A percentile compares a stretch with the other conserved stretches of the same genome.
These are phyloP conservation scores for Trichogramma evanescens DNA, from an alignment of 2,888 invertebrate genomes.

Conservation along the genomic window DNA sequence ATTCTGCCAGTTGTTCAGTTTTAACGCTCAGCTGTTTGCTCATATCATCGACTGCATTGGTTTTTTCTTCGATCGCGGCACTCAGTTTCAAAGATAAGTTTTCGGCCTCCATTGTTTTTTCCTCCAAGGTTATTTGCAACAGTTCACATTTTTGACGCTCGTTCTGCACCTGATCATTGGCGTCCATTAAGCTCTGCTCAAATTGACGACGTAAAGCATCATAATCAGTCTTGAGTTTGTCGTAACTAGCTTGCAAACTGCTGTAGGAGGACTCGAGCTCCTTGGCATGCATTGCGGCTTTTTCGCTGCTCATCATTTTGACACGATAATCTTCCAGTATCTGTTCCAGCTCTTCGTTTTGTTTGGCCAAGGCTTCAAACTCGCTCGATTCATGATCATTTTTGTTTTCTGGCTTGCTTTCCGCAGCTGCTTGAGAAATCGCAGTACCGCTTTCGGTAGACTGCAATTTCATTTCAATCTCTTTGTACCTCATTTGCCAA, in stretches of 20 bases:
- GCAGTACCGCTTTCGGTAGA: constrained; percentile 40
- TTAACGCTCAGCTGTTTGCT: constrained; percentile 5
- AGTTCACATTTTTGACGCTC: constrained; percentile 30
- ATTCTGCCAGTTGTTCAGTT: constrained; percentile 27
- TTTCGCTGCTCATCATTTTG: constrained; percentile 27
- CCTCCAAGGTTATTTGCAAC: constrained; percentile 19
- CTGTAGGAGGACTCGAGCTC: constrained; percentile 26
- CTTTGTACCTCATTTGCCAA: constrained; percentile 65
- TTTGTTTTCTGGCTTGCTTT: constrained; percentile 8
- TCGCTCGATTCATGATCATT: constrained; percentile 47
- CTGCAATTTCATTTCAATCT: constrained; percentile 61
- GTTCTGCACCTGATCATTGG: constrained; percentile 31
- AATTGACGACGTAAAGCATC: constrained; percentile 30
- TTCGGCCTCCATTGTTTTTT: constrained; percentile 40
- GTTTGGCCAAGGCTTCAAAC: constrained; percentile 54
- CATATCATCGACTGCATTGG: no score
- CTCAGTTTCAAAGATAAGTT: constrained; percentile 40
- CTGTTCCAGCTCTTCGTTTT: constrained; percentile 57
- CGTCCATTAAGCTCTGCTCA: constrained; percentile 34
- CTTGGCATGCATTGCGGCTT: neutral
- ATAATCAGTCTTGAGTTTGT: constrained; percentile 31
- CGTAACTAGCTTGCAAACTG: constrained; percentile 25
- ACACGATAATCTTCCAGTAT: constrained; percentile 52
- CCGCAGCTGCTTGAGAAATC: neutral
- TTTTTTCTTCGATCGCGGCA: neutral